Base-by-base conservation (phyloP, 2,113 vertebrate species). In the Hystrix brachyura region DNA sequence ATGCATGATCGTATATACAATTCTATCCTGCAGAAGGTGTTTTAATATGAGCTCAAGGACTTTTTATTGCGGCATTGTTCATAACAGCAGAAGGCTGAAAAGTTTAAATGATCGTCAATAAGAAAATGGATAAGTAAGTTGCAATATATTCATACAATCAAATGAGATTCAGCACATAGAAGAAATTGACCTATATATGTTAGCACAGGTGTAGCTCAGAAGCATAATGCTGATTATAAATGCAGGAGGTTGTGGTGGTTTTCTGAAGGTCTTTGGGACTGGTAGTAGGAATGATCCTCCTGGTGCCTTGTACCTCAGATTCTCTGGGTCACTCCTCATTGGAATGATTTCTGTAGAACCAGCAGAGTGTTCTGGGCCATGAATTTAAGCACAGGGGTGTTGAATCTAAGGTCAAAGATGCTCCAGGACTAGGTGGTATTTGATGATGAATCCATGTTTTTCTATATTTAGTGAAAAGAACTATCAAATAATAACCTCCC, bases 151-250 rank as follows among this genome's bases (percentile, higher is more conserved):
- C 53, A 21, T 25, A 67, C 5, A 46, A 43, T 21, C n/a, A 29
- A 74, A 62, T 80, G 71, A 79, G 69, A 84, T 79, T 69, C 93
- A 90, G 59, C 59, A 64, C 43, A 12, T 95, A 76, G 85, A 96
- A 84, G 62, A 79, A 76, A 69, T 12, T 87, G n/a, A 59, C 72
- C 27, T 62, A 34, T 10, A 46, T 55, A 27, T 87, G 21, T 80
- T 57, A 94, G 5, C 60, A 53, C 8, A 85, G 1, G 43, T n/a
- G 71, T 18, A 74, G 38, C n/a, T 87, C 14, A 84, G 27, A 84
- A 90, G 38, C 74, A 34, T 59, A 57, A 9, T 60, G 27, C 10
- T 65, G 62, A 29, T 80, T 62, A 4, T 69, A 67, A 72, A 14
- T 29, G 14, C 74, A 48, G 1, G 38, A 34, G 21, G 32, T 14